phyloP scores from a whole-genome alignment of 2,888 invertebrate genomes.

The Lasioglossum calceatum region DNA sequence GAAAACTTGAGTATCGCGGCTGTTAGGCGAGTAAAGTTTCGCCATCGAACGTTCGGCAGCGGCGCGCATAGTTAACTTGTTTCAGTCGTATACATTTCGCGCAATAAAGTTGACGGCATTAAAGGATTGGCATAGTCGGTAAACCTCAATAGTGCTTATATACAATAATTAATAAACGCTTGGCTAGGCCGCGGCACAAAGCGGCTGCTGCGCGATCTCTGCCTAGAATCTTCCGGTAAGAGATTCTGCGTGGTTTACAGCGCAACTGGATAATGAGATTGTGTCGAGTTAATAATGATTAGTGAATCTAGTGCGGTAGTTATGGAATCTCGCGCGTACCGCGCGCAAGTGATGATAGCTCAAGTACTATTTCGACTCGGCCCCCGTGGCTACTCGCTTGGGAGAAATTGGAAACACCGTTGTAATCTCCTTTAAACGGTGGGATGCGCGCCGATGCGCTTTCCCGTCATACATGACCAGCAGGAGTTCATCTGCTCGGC shows the following conservation, averaged over 20 bases:
- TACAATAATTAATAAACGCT: conserved; percentile 48
- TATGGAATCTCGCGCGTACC: conserved; percentile 15
- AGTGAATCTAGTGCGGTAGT: conserved; percentile 22
- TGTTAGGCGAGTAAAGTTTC: background rate
- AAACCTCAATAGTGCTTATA: conserved; percentile 39
- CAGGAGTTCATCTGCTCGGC: background rate
- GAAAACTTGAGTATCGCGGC: background rate
- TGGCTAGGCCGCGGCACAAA: conserved; percentile 19
- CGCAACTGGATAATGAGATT: conserved; percentile 58
- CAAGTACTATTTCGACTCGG: conserved; percentile 33
- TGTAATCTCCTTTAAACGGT: conserved; percentile 8
- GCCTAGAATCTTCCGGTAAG: conserved; percentile 31
- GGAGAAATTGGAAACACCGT: conserved; percentile 32
- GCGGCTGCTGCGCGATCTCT: conserved; percentile 4
- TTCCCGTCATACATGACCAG: background rate
- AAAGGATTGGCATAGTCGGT: conserved; percentile 11
- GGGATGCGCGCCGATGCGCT: background rate
- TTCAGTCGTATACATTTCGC: conserved; percentile 15
- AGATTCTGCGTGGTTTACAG: conserved; percentile 45
- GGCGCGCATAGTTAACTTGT: conserved; percentile 35
- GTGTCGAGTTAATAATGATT: conserved; percentile 62
- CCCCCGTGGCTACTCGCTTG: background rate
- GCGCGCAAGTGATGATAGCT: conserved; percentile 28
- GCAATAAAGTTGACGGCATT: conserved; percentile 15
- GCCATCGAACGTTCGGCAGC: background rate